A percentile compares a stretch with the other conserved stretches of the same genome.
Conservation (phyloP, 2,797 vertebrate species). For the Sebastes nivosus region DNA sequence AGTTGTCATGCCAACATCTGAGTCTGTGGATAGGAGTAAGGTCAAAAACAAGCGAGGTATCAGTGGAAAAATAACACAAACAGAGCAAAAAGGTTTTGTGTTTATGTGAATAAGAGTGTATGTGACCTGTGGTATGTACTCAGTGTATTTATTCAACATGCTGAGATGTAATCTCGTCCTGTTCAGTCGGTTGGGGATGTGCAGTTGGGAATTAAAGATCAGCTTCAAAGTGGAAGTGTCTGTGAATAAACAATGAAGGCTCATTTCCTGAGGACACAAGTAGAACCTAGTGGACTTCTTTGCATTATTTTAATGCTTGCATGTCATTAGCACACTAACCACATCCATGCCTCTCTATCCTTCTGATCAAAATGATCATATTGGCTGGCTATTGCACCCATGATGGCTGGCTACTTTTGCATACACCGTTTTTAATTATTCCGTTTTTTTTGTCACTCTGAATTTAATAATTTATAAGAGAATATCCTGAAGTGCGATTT, state of each 20-base stretch:
- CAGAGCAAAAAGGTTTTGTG: neutral
- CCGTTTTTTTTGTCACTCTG: too few species aligned
- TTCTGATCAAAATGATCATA: neutral
- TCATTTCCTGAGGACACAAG: neutral
- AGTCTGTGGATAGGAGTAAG: conserved; percentile 79
- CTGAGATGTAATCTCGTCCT: conserved; percentile 8
- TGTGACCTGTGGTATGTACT: neutral
- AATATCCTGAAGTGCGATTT: too few species aligned
- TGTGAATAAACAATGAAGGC: conserved; percentile 14
- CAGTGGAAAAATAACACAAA: neutral
- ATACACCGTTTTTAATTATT: too few species aligned
- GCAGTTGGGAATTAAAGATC: conserved; percentile 14
- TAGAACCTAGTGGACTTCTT: neutral
- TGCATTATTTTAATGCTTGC: neutral
- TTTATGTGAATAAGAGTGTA: neutral
- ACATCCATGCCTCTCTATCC: neutral
- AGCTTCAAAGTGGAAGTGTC: conserved; percentile 1
- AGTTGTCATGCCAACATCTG: conserved; percentile 85
- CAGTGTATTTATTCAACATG: neutral
- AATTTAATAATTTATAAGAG: too few species aligned
- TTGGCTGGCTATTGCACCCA: neutral
- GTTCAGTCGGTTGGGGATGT: conserved; percentile 10
- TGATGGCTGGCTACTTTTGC: too few species aligned
- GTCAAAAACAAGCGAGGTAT: conserved; percentile 16
- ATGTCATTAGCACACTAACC: neutral